These are phyloP conservation scores for Liopterus haemorrhoidalis DNA, from an alignment of 2,888 invertebrate genomes.

Conservation along the genomic window DNA sequence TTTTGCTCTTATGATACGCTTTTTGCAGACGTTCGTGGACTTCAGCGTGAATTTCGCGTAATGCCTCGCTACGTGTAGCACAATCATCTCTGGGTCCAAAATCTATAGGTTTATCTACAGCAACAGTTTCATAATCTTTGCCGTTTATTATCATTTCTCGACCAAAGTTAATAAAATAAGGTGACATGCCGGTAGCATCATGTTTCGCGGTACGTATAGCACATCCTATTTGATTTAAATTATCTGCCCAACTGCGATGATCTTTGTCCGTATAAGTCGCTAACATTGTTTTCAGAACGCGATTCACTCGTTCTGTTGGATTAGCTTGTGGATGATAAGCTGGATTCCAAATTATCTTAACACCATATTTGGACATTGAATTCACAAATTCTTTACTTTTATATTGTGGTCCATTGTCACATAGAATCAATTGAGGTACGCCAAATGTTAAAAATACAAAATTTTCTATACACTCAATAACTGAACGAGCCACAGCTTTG, in stretches of 20 bases:
- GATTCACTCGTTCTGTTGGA: constrained; percentile 34
- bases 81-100: constrained; percentile 1
- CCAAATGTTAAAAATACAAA: constrained; percentile 25
- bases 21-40: not conserved
- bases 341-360: constrained; percentile 22
- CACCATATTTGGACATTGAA: constrained; percentile 18
- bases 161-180: constrained; percentile 29
- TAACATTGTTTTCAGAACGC: constrained; percentile 32
- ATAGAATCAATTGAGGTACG: constrained; percentile 24
- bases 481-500: not conserved
- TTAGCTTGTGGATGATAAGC: constrained; percentile 36
- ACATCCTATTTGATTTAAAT: constrained; percentile 28
- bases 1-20: not conserved
- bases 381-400: constrained; percentile 20
- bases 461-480: constrained; percentile 2
- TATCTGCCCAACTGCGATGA: constrained; percentile 29
- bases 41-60: not conserved
- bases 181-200: constrained; percentile 28
- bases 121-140: not conserved
- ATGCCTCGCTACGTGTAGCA: not conserved
- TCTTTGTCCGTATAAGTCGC: constrained; percentile 26
- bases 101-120: not conserved
- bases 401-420: constrained; percentile 29
- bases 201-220: constrained; percentile 32
- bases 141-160: constrained; percentile 25